A percentile compares a stretch with the other conserved stretches of the same genome.
phyloP scores from a whole-genome alignment of 2,113 vertebrate genomes.

The Elaphurus davidianus region DNA sequence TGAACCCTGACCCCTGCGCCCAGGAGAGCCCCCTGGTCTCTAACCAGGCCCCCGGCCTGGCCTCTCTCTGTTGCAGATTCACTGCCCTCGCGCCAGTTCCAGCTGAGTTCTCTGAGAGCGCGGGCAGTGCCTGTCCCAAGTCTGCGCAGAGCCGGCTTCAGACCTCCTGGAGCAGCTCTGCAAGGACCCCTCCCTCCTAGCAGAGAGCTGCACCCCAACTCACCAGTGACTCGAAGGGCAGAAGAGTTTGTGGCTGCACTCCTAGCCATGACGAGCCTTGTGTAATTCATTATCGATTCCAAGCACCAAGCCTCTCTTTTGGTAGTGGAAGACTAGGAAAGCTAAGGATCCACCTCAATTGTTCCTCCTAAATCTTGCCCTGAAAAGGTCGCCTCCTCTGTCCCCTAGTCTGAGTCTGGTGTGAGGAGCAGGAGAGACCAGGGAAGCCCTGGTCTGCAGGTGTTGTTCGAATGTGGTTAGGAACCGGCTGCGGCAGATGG shows the following conservation, averaged over 20 bases:
- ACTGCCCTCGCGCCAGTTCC: not conserved
- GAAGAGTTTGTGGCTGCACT: constrained; percentile 89
- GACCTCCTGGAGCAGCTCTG: not conserved
- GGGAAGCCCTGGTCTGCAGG: not conserved
- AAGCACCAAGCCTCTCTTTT: not conserved
- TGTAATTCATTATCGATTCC: constrained; percentile 90
- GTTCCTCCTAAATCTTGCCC: not conserved
- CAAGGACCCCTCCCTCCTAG: not conserved
- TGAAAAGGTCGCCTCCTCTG: accelerated
- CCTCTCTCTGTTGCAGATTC: not conserved
- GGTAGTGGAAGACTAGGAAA: not conserved
- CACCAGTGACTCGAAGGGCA: constrained; percentile 89
- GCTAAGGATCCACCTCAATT: accelerated
- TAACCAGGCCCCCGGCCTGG: too few relatives aligned
- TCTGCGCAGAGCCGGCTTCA: not conserved
- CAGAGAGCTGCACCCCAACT: constrained; percentile 70
- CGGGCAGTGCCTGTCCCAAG: not conserved
- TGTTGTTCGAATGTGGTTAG: not conserved
- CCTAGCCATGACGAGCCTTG: constrained; percentile 89
- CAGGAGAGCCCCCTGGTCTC: not conserved
- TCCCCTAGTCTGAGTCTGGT: not conserved
- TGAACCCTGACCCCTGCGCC: too few relatives aligned
- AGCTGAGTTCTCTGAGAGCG: not conserved
- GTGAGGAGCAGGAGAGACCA: accelerated
- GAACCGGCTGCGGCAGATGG: not conserved